These are phyloP conservation scores for Penaeus indicus DNA, from an alignment of 1,140 invertebrate genomes.

Conservation along the genomic window DNA sequence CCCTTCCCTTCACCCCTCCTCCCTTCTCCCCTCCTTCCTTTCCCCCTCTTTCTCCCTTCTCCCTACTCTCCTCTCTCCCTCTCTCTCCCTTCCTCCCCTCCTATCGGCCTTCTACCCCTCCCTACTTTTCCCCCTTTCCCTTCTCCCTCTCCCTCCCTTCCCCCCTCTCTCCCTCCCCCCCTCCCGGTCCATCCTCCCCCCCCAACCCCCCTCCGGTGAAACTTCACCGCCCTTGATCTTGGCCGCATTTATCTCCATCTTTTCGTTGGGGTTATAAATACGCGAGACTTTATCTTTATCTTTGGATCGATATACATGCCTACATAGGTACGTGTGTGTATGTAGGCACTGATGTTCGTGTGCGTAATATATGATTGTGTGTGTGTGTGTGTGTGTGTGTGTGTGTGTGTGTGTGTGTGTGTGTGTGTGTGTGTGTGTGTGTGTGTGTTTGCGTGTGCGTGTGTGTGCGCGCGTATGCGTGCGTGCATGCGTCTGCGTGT, in stretches of 20 bases:
- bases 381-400: conserved; percentile 30
- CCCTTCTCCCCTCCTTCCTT: background rate
- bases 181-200: background rate
- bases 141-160: background rate
- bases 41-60: background rate
- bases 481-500: background rate
- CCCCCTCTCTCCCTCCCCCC: background rate
- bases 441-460: conserved; percentile 10
- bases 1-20: background rate
- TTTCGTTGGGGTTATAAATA: background rate
- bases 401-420: background rate
- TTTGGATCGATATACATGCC: no score
- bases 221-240: background rate
- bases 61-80: background rate
- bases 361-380: background rate
- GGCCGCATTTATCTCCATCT: background rate
- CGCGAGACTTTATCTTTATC: no score
- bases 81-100: background rate
- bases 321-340: no score
- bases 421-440: conserved; percentile 13
- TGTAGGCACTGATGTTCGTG: no score
- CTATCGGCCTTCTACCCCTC: background rate
- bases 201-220: background rate
- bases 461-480: background rate
- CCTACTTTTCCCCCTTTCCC: background rate